Evolutionary conservation across 2,797 vertebrate species (phyloP), one percentile per base, ranked within the genome.

Genomic region (Crocidura indochinensis): DNA sequence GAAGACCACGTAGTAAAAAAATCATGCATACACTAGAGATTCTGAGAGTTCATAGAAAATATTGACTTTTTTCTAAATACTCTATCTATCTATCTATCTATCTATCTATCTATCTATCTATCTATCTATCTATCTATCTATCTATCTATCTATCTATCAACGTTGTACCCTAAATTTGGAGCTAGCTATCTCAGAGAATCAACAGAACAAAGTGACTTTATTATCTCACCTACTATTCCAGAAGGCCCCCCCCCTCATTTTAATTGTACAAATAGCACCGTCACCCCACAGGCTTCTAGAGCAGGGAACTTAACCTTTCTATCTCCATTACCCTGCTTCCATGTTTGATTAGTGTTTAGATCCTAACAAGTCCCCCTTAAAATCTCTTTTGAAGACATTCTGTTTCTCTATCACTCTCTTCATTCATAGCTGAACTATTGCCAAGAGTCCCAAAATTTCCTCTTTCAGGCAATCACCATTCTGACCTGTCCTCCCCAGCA

Each of bases 21-120:
- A 20, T 20, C 60, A 62, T 44, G 14, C 68, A 26, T 27, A 20
- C 15, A 38, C 24, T 47, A 68, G 77, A 14, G 38, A 46, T 31
- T 44, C 31, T 29, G 29, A 64, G 20, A 77, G 6, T 15, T 78
- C 67, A n/a, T 0, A 56, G 67, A 17, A 8, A 65, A 71, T 15
- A 24, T 20, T 20, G 29, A 46, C 26, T 84, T 15, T 64, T n/a
- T 75, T 86, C 49, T 51, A 22, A 83, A 31, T 24, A 29, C 0
- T 20, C 9, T 0, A 47, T 9, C 2, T 22, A 1, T 9, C 2
- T 22, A 1, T 20, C 9, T 0, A 47, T 9, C 2, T 22, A 1
- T 20, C 9, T 0, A 47, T 9, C 2, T 22, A 1, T 20, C 9
- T 0, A 47, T 9, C 2, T 22, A 1, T 20, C 9, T 0, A 47